Conservation (phyloP, 53 echinoderm and acorn worm species). For the Apostichopus leukothele region DNA sequence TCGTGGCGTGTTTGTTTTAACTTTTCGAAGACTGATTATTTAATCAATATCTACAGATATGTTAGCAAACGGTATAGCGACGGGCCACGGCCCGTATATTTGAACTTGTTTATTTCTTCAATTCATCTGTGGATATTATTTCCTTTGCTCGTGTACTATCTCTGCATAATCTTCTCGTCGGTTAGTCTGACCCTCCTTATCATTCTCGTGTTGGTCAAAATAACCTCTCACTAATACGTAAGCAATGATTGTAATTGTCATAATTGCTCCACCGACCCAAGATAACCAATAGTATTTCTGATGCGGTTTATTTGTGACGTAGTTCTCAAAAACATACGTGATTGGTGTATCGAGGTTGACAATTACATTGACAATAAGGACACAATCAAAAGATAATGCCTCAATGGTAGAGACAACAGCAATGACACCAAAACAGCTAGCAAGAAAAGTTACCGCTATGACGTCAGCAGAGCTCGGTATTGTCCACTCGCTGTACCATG, state of each 20-base stretch:
- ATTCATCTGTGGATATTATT: neutral
- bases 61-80: no score
- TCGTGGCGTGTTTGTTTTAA: no score
- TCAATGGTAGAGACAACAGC: neutral
- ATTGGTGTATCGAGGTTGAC: conserved; percentile 5
- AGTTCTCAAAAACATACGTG: neutral
- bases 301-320: neutral
- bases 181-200: neutral
- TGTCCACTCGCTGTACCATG: neutral
- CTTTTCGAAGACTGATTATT: no score
- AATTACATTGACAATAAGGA: neutral
- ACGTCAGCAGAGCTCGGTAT: neutral
- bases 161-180: neutral
- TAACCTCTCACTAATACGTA: neutral
- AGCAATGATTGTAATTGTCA: neutral
- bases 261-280: neutral
- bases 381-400: neutral
- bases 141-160: neutral
- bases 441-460: neutral
- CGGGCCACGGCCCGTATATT: no score
- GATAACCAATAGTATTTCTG: conserved; percentile 8
- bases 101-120: neutral
- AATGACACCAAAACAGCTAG: neutral
- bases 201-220: neutral
- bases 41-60: no score